Conservation (phyloP, 1,140 invertebrate species). For the Brachionus rotundiformis region DNA sequence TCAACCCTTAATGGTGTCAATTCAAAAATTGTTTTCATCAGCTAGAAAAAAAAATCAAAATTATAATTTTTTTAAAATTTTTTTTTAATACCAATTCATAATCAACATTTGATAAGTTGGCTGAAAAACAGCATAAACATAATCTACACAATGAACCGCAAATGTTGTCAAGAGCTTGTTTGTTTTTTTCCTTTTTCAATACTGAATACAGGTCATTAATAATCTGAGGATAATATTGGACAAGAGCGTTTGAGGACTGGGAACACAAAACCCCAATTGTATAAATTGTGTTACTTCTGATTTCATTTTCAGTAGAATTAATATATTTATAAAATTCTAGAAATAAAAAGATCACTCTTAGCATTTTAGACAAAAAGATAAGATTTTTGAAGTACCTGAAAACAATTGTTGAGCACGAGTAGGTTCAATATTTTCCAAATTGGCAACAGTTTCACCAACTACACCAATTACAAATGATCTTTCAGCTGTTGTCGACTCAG, state of each 20-base stretch:
- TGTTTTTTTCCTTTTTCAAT: conserved; percentile 37
- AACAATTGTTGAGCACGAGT: neutral
- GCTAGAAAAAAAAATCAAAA: neutral
- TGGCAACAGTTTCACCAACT: conserved; percentile 39
- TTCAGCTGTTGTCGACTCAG: conserved; percentile 28
- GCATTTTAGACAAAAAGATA: neutral
- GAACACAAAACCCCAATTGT: conserved; percentile 42
- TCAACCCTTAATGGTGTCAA: conserved; percentile 35
- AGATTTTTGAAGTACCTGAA: neutral
- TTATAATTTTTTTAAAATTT: neutral
- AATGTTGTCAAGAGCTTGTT: conserved; percentile 47
- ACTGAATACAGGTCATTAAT: conserved; percentile 4
- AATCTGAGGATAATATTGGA: conserved; percentile 20
- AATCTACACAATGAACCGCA: conserved; percentile 43
- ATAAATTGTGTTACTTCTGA: conserved; percentile 43
- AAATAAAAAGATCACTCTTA: neutral
- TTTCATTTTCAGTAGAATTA: neutral
- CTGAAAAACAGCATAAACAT: conserved; percentile 20
- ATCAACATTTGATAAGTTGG: neutral
- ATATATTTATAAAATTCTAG: conserved; percentile 44
- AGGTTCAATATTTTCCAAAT: neutral
- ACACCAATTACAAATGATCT: conserved; percentile 48
- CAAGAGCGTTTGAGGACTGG: neutral
- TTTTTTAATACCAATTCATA: conserved; percentile 33
- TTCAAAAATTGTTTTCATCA: conserved; percentile 41